Evolutionary conservation across 2,113 vertebrate genomes (phyloP), one percentile per base, ranked within the genome.

Genomic region (Haplochromis burtoni): DNA sequence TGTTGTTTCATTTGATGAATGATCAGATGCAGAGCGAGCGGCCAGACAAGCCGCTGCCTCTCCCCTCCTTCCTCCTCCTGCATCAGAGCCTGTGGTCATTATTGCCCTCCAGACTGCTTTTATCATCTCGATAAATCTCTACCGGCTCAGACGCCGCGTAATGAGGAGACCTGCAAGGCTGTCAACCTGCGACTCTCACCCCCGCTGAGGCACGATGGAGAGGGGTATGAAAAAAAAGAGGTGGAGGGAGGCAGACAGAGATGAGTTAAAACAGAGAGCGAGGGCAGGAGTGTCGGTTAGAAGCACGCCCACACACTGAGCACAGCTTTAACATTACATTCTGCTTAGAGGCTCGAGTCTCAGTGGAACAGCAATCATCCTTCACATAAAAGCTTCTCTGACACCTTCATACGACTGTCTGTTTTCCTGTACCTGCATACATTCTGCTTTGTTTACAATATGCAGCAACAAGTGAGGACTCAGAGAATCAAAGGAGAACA

Each of bases 121-220:
- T 95, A 95, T 95, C 91, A 91, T 94, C 91, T 90, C 93, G 84
- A 94, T 95, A 95, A 95, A 96, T 95, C 94, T 94, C 80, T 81
- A 86, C 92, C 66, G 90, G 93, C 94, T 91, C 92, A 93, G 91
- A 90, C 88, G 49, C 84, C 3, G 45, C 38, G 89, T 94, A 96
- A 95, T 95, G 94, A 94, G 94, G 87, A 89, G 88, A 95, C 88
- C 89, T 88, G 92, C 26, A 8, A 88, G 66, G 78, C 90, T 83
- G 91, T 84, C 93, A 93, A 94, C 92, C 94, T 91, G 94, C 71
- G 73, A 83, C 90, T 90, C 83, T 57, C 66, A 88, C 83, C 86
- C 92, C 88, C 86, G 35, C 76, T 68, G 42, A 81, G 88, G 40
- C 76, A 80, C 59, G 82, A 68, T 1, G 14, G 17, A 83, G 87